phyloP scores from a whole-genome alignment of 2,113 vertebrate species.

The Xiphophorus maculatus region DNA sequence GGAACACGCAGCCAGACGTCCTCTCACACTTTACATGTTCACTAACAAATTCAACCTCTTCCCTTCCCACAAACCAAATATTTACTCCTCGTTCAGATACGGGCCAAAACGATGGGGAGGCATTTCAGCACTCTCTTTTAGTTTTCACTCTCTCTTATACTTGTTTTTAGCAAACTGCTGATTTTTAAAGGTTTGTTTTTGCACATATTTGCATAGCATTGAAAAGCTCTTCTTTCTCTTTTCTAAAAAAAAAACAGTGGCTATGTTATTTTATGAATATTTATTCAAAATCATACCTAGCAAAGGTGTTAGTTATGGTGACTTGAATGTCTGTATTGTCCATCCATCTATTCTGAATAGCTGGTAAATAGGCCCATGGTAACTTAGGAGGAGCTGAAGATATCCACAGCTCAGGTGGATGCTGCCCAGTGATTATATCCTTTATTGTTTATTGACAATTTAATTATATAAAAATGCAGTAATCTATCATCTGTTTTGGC shows the following conservation, averaged over 20 bases:
- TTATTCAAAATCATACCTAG: background rate
- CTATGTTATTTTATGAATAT: background rate
- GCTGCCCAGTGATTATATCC: no score
- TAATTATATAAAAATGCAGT: no score
- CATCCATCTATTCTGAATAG: no score
- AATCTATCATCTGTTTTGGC: no score
- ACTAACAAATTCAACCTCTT: conserved; percentile 60
- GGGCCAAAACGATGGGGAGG: conserved; percentile 42
- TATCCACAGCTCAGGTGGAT: no score
- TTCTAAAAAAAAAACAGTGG: no score
- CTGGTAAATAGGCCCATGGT: no score
- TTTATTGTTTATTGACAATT: no score
- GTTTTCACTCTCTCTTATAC: conserved; percentile 11
- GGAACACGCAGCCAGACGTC: conserved; percentile 28
- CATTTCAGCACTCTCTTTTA: conserved; percentile 42
- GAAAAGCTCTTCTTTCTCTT: conserved; percentile 9
- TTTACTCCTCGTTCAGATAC: conserved; percentile 70
- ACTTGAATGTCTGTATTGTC: no score
- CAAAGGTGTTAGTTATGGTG: no score
- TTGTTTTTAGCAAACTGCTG: conserved; percentile 3
- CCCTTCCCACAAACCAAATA: conserved; percentile 75
- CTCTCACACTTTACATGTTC: conserved; percentile 22
- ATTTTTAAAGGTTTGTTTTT: conserved; percentile 5
- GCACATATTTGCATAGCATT: conserved; percentile 2
- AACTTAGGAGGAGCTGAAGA: no score